Evolutionary conservation across 2,797 vertebrate species (phyloP).

Genomic region (Oceanodroma leucorhoa): DNA sequence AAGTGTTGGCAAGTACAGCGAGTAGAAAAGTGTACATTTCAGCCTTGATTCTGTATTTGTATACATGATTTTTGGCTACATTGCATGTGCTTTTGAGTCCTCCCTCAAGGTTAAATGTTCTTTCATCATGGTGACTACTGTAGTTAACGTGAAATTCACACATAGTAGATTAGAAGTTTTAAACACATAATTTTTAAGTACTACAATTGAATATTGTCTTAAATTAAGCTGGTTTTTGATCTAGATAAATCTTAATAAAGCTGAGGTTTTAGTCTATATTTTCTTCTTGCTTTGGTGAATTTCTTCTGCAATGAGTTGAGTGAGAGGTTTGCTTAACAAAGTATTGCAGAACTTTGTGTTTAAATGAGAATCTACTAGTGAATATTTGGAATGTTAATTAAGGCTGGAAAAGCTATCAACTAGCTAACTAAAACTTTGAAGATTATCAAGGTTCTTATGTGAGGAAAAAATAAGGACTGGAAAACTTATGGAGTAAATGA

Average conservation of each 20-base stretch:
- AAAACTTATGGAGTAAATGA: not conserved
- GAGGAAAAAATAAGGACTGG: not conserved
- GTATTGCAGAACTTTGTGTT: not conserved
- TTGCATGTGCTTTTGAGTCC: not conserved
- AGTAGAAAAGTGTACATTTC: not conserved
- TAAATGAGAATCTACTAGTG: not conserved
- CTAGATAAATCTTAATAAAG: not conserved
- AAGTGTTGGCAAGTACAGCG: not conserved
- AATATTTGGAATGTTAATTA: not conserved
- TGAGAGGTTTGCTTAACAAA: not conserved
- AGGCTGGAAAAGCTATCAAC: not conserved
- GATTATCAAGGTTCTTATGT: not conserved
- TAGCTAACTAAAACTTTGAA: not conserved
- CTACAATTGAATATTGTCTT: not conserved
- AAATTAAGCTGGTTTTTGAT: not conserved
- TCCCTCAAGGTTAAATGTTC: not conserved
- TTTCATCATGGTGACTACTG: not conserved
- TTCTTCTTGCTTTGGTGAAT: not conserved
- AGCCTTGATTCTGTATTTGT: not conserved
- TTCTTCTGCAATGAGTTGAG: not conserved
- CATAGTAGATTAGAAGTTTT: not conserved
- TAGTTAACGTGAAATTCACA: not conserved
- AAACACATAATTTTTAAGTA: not conserved
- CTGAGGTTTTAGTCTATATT: not conserved
- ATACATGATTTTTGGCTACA: not conserved